Base-by-base conservation (phyloP, 2,797 vertebrate species). In the Danio choprae region DNA sequence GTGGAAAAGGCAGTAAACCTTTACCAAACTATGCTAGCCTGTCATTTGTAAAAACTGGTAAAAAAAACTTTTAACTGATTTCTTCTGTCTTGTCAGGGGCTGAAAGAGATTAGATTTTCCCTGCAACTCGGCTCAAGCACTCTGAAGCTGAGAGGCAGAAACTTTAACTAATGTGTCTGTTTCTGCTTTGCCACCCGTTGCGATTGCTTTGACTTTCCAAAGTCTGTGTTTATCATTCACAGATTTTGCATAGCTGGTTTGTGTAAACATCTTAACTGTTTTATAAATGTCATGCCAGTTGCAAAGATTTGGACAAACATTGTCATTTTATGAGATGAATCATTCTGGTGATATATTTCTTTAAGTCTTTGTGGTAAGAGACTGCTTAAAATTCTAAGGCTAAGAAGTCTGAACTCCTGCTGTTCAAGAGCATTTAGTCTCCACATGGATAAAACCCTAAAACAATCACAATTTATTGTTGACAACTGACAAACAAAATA, bases 121-220 rank as follows among this genome's bases (percentile, higher is more conserved):
- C 50, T 3, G 0, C 40, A 18, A 16, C 29, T 38, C 1, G 51
- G 44, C 59, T 74, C 11, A 6, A 58, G 18, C 15, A 46, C 18
- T 75, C 9, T 36, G 10, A 65, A 77, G 15, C 81, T 50, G 2
- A 7, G 65, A 59, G 36, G 18, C 40, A 3, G 9, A 10, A 38
- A 43, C 69, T 79, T 68, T 0, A 8, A 53, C n/a, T 44, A 70
- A 51, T 15, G 48, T 16, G 58, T 76, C 82, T 80, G 82, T 64
- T 80, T 80, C 58, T 64, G 82, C 48, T 80, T 80, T 63, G 50
- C 77, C 70, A 56, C 81, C 70, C 70, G n/a, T 74, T 67, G 76
- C 11, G 46, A 74, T 38, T 4, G 16, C 70, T 83, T 75, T 62
- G 41, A 50, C 38, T 59, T 69, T 46, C 13, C 50, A 7, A 60